Percentiles rank a stretch among this genome's conserved stretches.
Evolutionary conservation across 2,797 vertebrate genomes (phyloP).

Genomic region (Benthosema pterotum): DNA sequence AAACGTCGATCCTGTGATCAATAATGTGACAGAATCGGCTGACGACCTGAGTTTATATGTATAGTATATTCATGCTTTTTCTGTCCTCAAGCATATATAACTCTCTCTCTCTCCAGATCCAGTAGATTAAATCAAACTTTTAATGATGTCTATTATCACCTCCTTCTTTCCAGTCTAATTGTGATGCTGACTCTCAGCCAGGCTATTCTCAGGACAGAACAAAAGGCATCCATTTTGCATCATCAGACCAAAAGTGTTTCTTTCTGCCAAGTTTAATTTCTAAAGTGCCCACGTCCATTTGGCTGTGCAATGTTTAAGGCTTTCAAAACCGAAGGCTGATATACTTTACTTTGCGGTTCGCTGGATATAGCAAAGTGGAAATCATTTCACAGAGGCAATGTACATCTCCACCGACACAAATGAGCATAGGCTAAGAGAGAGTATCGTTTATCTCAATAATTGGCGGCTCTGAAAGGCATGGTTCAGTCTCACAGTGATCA

Average conservation of each 20-base stretch:
- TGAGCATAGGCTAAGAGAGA: too few relatives aligned
- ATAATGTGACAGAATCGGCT: conserved; percentile 49
- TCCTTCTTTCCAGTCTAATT: neutral
- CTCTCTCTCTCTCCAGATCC: too few relatives aligned
- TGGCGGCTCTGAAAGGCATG: too few relatives aligned
- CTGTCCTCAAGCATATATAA: conserved; percentile 26
- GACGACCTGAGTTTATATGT: conserved; percentile 56
- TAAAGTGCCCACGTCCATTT: neutral
- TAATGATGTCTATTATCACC: conserved; percentile 4
- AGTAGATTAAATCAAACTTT: conserved; percentile 2
- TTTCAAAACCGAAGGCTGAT: too few relatives aligned
- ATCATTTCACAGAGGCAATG: too few relatives aligned
- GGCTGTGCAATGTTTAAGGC: too few relatives aligned
- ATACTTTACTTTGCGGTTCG: neutral
- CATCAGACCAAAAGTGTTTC: neutral
- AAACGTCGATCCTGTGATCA: conserved; percentile 58
- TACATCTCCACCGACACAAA: too few relatives aligned
- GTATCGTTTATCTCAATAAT: too few relatives aligned
- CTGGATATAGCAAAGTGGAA: neutral
- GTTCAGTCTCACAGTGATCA: neutral
- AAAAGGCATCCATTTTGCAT: neutral
- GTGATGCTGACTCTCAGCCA: neutral
- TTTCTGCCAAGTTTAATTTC: neutral
- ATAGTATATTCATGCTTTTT: neutral
- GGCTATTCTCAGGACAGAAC: neutral